phyloP scores from a whole-genome alignment of 1,140 invertebrate species.

The Zaprionus inermis region DNA sequence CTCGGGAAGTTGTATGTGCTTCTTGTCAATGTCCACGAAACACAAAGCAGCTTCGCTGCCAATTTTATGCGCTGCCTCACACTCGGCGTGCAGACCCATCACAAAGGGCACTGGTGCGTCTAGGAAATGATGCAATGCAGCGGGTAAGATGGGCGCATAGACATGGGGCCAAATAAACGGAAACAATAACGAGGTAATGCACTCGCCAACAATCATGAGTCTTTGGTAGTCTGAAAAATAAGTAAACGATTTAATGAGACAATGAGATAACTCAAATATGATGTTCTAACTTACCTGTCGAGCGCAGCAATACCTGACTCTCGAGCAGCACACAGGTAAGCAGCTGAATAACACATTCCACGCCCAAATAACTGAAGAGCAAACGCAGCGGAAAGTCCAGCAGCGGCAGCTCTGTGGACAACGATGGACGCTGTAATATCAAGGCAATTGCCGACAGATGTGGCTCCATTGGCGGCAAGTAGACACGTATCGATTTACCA shows the following conservation, averaged over 20 bases:
- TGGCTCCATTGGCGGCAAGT: conserved; percentile 90
- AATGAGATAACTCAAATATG: background rate
- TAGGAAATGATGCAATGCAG: conserved; percentile 97
- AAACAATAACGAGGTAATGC: conserved; percentile 94
- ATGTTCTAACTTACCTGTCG: conserved; percentile 88
- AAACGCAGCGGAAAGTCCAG: conserved; percentile 96
- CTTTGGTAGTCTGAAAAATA: conserved; percentile 93
- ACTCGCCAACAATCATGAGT: conserved; percentile 98
- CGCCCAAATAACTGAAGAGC: conserved; percentile 93
- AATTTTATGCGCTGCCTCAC: conserved; percentile 85
- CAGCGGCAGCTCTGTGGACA: conserved; percentile 93
- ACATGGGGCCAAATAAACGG: conserved; percentile 99
- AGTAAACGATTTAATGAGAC: background rate
- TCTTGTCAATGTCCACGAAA: conserved; percentile 97
- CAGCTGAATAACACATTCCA: conserved; percentile 96
- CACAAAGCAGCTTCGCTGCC: conserved; percentile 94
- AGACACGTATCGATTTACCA: conserved; percentile 94
- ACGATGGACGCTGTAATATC: conserved; percentile 89
- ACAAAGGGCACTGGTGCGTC: conserved; percentile 99
- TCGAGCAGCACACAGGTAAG: conserved; percentile 98
- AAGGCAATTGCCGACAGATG: conserved; percentile 88
- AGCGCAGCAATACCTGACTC: conserved; percentile 97
- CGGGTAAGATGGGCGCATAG: conserved; percentile 98
- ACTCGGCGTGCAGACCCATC: conserved; percentile 93
- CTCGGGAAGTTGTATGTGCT: conserved; percentile 96